Evolutionary conservation across 2,888 invertebrate genomes (phyloP).

Genomic region (Hemistola chrysoprasaria): DNA sequence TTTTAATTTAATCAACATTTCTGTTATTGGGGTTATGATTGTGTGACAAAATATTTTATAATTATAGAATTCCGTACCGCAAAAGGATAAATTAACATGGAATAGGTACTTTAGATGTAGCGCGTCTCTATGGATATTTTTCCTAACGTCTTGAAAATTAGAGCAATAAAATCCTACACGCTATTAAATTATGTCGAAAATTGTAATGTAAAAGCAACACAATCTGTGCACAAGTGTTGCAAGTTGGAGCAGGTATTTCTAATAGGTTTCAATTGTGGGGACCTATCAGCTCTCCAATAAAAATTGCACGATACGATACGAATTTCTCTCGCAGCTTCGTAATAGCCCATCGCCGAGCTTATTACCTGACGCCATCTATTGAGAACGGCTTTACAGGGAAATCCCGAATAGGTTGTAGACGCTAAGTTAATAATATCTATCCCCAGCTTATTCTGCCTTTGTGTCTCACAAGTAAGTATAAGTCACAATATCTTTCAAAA

Average conservation of each 20-base stretch:
- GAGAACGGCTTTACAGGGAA: conserved; percentile 78
- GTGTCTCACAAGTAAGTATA: conserved; percentile 45
- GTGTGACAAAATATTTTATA: no score
- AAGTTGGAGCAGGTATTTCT: conserved; percentile 50
- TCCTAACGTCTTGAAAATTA: no score
- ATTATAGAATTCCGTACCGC: no score
- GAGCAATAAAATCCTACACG: neutral
- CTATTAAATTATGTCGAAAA: conserved; percentile 16
- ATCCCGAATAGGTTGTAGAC: conserved; percentile 76
- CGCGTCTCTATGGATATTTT: no score
- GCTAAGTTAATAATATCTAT: conserved; percentile 63
- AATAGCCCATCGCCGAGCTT: conserved; percentile 79
- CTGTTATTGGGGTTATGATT: no score
- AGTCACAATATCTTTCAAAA: no score
- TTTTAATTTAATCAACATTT: no score
- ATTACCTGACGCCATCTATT: conserved; percentile 78
- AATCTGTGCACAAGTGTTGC: conserved; percentile 53
- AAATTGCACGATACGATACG: conserved; percentile 62
- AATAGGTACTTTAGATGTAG: no score
- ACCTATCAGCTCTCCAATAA: conserved; percentile 59
- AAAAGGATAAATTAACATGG: no score
- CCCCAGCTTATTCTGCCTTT: conserved; percentile 55
- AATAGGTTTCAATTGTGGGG: conserved; percentile 66
- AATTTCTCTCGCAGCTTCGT: conserved; percentile 67
- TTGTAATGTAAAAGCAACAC: conserved; percentile 18